phyloP scores from a whole-genome alignment of 2,888 invertebrate genomes.

The Tipula helvola region DNA sequence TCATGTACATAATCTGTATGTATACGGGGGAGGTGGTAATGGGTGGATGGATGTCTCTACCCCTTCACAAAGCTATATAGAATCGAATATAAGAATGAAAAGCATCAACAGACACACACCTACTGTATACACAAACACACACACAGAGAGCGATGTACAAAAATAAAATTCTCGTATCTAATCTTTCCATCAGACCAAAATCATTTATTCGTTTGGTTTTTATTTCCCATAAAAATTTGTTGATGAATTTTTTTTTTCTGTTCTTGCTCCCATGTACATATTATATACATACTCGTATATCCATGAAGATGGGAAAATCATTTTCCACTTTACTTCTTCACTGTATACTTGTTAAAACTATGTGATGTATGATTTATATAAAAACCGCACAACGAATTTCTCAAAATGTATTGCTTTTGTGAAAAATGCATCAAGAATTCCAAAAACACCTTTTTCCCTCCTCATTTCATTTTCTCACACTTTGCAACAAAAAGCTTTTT shows the following conservation, averaged over 20 bases:
- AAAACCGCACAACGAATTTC: neutral
- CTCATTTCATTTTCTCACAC: neutral
- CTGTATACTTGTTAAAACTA: neutral
- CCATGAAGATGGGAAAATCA: neutral
- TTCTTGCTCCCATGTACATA: neutral
- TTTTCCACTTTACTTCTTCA: neutral
- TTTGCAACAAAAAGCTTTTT: neutral
- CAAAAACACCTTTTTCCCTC: neutral
- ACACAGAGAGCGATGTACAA: neutral
- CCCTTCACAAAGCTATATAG: neutral
- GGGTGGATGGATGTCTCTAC: too few species aligned
- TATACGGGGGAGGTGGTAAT: too few species aligned
- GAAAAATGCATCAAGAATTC: neutral
- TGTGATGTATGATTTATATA: neutral
- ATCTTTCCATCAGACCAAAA: neutral
- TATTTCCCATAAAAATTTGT: constrained; percentile 4
- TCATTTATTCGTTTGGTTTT: neutral
- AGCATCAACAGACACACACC: neutral
- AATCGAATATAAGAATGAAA: neutral
- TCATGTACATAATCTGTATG: neutral
- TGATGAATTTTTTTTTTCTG: neutral
- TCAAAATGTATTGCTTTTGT: neutral
- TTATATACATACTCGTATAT: too few species aligned
- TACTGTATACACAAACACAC: neutral
- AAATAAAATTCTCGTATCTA: neutral